Percentiles rank a stretch among this genome's conserved stretches.
These are phyloP conservation scores for Lacerta viridis DNA, from an alignment of 2,797 vertebrate species.

Conservation along the genomic window DNA sequence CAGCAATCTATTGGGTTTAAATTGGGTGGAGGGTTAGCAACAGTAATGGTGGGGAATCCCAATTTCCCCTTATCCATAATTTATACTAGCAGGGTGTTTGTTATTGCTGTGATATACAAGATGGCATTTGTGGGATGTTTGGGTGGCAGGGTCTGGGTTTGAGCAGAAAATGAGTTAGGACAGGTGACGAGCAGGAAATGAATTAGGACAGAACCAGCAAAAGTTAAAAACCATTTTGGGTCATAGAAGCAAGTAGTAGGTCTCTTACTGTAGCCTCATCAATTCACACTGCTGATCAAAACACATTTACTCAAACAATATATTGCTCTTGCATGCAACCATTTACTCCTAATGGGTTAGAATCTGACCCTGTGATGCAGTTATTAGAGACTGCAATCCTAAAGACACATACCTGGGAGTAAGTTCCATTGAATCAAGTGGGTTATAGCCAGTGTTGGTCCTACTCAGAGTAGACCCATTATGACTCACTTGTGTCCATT, in stretches of 20 bases:
- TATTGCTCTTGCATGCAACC: background rate
- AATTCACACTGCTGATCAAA: background rate
- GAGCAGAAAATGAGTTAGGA: background rate
- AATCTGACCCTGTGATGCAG: background rate
- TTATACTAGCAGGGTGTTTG: constrained; percentile 1
- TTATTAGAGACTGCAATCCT: background rate
- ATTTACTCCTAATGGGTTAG: background rate
- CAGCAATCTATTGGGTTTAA: constrained; percentile 11
- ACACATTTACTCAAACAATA: background rate
- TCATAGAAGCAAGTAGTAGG: background rate
- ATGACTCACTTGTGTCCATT: too few relatives aligned
- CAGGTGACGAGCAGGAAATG: background rate
- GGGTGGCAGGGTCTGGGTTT: background rate
- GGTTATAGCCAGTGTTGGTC: too few relatives aligned
- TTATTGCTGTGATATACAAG: background rate
- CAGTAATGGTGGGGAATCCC: background rate
- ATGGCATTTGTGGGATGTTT: background rate
- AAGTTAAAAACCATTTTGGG: background rate
- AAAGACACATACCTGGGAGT: too few relatives aligned
- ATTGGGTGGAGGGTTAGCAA: background rate
- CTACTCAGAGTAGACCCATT: too few relatives aligned
- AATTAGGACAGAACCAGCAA: background rate
- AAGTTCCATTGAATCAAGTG: too few relatives aligned
- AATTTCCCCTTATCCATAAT: constrained; percentile 16
- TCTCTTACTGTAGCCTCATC: background rate